Evolutionary conservation across 2,888 invertebrate species (phyloP), one percentile per base, ranked within the genome.

Genomic region (Drosophila helvetica): DNA sequence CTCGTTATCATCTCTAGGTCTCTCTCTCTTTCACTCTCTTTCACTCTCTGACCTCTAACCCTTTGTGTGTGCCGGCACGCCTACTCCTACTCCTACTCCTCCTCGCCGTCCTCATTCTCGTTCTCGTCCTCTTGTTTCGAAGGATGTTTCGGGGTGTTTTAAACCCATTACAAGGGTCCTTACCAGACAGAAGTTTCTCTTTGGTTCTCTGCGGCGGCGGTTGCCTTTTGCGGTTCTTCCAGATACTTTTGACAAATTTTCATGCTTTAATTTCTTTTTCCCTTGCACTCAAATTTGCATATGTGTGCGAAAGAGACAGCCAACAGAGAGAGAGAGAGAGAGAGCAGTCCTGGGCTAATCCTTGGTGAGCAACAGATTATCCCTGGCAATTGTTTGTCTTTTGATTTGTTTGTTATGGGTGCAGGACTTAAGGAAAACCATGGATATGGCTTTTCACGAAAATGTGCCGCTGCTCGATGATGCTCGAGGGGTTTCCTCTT

Each of bases 351-450:
- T 69, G 56, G 38, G 83, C 78, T 86, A 87, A 86, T 82, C 89
- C 80, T 66, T 74, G 79, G 79, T 80, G 79, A 85, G 83, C 82
- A 79, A 75, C 87, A 80, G 88, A 88, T 90, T 87, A 90, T 86
- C 84, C 82, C 75, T 80, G 74, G 53, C 90, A 90, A 90, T 89
- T 90, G 88, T 89, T 89, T 80, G 74, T 76, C 75, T 87, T 65
- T 64, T 73, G 89, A 87, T 89, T 82, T 82, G 86, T 87, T 89
- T 87, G 88, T 83, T 86, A 73, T 88, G 84, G 71, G 58, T 61
- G 57, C 38, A 46, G n/a, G 65, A 67, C 55, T 67, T 66, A 67
- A 67, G 56, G 43, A 38, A 38, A 38, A 15, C 38, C 38, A 38
- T 38, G 3, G 9, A 9, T 3, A 30, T 30, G 38, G 45, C n/a